A percentile compares a stretch with the other conserved stretches of the same genome.
Evolutionary conservation across 2,888 invertebrate species (phyloP).

Genomic region (Cerastis leucographa): DNA sequence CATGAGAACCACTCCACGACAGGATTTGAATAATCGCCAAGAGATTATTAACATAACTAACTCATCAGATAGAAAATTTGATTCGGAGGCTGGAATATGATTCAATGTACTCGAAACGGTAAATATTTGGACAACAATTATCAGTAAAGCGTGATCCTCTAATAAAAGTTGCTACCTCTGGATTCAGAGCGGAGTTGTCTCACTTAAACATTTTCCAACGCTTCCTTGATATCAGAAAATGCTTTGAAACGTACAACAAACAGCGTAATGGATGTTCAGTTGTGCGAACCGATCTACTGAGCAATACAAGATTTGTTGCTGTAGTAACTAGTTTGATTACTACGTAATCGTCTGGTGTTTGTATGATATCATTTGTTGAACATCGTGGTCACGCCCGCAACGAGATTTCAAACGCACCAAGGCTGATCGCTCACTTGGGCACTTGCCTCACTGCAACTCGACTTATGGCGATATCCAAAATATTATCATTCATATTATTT

Average conservation of each 20-base stretch:
- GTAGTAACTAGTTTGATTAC: conserved; percentile 82
- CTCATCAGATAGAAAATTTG: conserved; percentile 71
- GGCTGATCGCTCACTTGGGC: conserved; percentile 75
- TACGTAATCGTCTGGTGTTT: conserved; percentile 84
- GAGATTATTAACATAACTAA: conserved; percentile 58
- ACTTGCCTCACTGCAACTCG: conserved; percentile 63
- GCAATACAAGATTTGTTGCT: conserved; percentile 60
- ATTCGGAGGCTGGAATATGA: conserved; percentile 76
- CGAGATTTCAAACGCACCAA: conserved; percentile 79
- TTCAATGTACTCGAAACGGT: conserved; percentile 81
- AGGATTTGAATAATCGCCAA: conserved; percentile 50
- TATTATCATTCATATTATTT: conserved; percentile 60
- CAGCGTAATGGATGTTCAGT: conserved; percentile 70
- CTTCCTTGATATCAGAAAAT: conserved; percentile 50
- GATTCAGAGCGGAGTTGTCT: conserved; percentile 43
- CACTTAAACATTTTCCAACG: conserved; percentile 63
- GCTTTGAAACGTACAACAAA: conserved; percentile 14
- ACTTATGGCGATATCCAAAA: conserved; percentile 60
- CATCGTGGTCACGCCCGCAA: conserved; percentile 82
- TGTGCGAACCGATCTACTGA: conserved; percentile 48
- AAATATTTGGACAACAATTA: conserved; percentile 89
- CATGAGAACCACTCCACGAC: conserved; percentile 6
- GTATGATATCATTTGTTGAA: conserved; percentile 87
- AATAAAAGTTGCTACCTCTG: conserved; percentile 75
- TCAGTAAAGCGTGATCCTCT: conserved; percentile 82